A percentile compares a stretch with the other conserved stretches of the same genome.
Conservation (phyloP, 2,113 vertebrate species). For the Kobus ellipsiprymnus region DNA sequence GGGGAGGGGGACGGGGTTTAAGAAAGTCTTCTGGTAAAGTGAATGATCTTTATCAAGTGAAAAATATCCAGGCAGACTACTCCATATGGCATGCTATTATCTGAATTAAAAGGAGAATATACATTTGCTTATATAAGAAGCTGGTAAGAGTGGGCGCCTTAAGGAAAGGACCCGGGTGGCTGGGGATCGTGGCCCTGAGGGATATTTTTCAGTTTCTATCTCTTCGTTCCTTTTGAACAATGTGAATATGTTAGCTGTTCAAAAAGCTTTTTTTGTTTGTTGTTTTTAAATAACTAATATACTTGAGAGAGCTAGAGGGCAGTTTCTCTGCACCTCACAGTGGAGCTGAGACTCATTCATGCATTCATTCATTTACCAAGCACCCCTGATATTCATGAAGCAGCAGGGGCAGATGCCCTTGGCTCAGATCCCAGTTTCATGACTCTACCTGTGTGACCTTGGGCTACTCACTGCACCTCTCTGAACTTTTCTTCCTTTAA, state of each 20-base stretch:
- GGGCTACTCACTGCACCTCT: neutral
- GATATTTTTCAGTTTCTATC: neutral
- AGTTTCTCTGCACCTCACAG: neutral
- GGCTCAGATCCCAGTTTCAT: neutral
- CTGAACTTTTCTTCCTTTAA: neutral
- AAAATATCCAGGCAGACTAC: neutral
- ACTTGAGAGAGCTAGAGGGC: neutral
- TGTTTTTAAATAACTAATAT: neutral
- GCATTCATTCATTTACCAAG: neutral
- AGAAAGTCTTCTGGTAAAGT: neutral
- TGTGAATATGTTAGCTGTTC: neutral
- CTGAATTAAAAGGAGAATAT: neutral
- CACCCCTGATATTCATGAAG: no score
- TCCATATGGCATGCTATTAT: fast-evolving
- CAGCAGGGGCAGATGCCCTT: neutral
- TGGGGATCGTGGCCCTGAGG: neutral
- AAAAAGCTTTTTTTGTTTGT: neutral
- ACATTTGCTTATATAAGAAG: neutral
- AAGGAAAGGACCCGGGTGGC: neutral
- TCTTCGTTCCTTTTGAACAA: neutral
- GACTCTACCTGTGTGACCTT: neutral
- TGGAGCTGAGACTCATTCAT: neutral
- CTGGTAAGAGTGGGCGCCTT: neutral
- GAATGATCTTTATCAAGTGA: neutral
- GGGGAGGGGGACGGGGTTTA: fast-evolving